A percentile compares a stretch with the other conserved stretches of the same genome.
Conservation (phyloP, 30 jellyfish, hydroid and myxozoan species). For the Catostylus mosaicus region DNA sequence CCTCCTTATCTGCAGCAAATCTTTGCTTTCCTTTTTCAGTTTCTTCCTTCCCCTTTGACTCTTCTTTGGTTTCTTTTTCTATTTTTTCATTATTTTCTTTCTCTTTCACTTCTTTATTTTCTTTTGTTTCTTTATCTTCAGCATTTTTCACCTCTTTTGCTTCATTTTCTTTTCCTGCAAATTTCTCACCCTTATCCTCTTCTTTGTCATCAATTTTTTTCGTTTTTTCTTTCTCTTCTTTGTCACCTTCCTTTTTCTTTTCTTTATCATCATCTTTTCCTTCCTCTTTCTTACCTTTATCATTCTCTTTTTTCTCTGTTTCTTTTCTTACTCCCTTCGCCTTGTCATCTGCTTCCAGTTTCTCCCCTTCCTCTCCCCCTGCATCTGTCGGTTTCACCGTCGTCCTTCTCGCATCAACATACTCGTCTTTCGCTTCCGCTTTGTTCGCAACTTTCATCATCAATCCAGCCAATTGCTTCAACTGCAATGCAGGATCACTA, state of each 20-base stretch:
- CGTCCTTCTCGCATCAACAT: slow-evolving; percentile 63
- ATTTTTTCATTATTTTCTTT: neutral
- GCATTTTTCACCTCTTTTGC: neutral
- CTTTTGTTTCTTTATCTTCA: slow-evolving; percentile 1
- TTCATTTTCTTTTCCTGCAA: neutral
- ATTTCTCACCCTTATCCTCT: slow-evolving; percentile 8
- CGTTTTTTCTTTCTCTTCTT: slow-evolving; percentile 11
- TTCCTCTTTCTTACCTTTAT: slow-evolving; percentile 1
- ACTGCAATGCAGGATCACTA: slow-evolving; percentile 64
- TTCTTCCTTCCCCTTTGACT: neutral
- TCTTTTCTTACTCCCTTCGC: slow-evolving; percentile 5
- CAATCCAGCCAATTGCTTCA: slow-evolving; percentile 54
- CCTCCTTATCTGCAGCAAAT: neutral
- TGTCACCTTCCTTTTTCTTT: slow-evolving; percentile 6
- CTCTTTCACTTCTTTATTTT: neutral
- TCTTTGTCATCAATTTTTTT: slow-evolving; percentile 8
- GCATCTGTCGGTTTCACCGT: slow-evolving; percentile 51
- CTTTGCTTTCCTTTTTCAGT: slow-evolving; percentile 4
- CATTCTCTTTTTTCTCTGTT: neutral
- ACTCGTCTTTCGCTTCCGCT: slow-evolving; percentile 56
- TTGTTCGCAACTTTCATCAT: slow-evolving; percentile 63
- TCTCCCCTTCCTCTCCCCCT: slow-evolving; percentile 12
- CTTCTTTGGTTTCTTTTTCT: neutral
- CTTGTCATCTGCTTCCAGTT: slow-evolving; percentile 2
- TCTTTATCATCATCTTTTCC: slow-evolving; percentile 7